Evolutionary conservation across 2,797 vertebrate species (phyloP).

Genomic region (Nyctalus aviator): DNA sequence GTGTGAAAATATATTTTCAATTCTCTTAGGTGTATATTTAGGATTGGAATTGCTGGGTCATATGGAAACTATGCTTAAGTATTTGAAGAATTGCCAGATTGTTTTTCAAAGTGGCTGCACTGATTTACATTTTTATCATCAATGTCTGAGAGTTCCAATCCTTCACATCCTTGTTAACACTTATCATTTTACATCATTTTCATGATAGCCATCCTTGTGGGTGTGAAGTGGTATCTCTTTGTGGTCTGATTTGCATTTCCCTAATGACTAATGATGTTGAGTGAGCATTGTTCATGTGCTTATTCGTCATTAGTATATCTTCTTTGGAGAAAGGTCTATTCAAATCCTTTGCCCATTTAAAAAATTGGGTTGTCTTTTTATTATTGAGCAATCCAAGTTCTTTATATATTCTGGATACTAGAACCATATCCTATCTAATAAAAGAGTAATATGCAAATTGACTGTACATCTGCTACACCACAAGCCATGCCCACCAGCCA

Average conservation of each 20-base stretch:
- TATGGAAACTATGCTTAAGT: not conserved
- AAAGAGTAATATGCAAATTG: too few species aligned
- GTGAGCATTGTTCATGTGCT: not conserved
- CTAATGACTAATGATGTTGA: not conserved
- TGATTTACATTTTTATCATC: not conserved
- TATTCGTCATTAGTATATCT: not conserved
- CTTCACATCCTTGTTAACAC: not conserved
- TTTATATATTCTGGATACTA: slow-evolving; percentile 7
- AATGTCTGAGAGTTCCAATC: not conserved
- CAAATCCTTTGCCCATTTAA: not conserved
- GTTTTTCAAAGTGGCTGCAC: not conserved
- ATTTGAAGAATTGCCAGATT: not conserved
- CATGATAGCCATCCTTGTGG: not conserved
- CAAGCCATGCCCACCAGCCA: too few species aligned
- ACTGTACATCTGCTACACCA: too few species aligned
- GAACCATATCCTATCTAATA: not conserved
- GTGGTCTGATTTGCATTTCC: not conserved
- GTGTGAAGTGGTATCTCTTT: not conserved
- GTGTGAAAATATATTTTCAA: not conserved
- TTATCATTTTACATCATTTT: not conserved
- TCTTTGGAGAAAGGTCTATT: slow-evolving; percentile 31
- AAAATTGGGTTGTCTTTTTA: slow-evolving; percentile 14
- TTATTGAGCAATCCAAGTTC: not conserved
- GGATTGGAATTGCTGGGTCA: not conserved
- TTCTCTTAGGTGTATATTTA: not conserved